Conservation (phyloP, 2,888 invertebrate genomes). For the Dryobotodes eremita region DNA sequence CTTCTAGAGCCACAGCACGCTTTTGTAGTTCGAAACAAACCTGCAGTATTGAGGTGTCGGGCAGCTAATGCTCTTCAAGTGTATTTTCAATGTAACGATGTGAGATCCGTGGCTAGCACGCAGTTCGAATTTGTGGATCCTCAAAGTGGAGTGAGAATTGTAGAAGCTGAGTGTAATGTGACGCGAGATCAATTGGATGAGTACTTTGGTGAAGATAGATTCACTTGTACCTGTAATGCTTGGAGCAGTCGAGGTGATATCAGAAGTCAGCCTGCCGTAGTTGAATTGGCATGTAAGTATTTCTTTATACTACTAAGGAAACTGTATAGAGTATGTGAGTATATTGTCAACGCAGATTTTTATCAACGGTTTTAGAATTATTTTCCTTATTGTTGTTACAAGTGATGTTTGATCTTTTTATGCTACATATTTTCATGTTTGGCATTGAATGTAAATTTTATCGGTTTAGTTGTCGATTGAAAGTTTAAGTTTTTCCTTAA, state of each 20-base stretch:
- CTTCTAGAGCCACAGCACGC: conserved; percentile 96
- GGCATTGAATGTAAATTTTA: conserved; percentile 27
- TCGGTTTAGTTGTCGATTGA: conserved; percentile 5
- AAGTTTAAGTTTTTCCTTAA: conserved; percentile 24
- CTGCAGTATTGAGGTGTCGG: conserved; percentile 96
- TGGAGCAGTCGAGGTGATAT: conserved; percentile 97
- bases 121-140: conserved; percentile 97
- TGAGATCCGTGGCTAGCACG: conserved; percentile 92
- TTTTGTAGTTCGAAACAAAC: conserved; percentile 97
- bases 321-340: not conserved
- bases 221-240: conserved; percentile 98
- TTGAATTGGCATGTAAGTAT: conserved; percentile 98
- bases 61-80: conserved; percentile 97
- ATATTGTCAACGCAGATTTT: conserved; percentile 18
- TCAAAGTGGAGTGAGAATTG: conserved; percentile 96
- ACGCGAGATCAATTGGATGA: conserved; percentile 98
- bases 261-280: conserved; percentile 96
- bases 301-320: conserved; percentile 9
- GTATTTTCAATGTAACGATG: conserved; percentile 97
- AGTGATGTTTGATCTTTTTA: conserved; percentile 32
- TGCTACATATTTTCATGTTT: conserved; percentile 12
- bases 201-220: conserved; percentile 97
- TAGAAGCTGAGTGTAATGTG: conserved; percentile 96
- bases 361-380: conserved; percentile 14
- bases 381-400: conserved; percentile 43